Evolutionary conservation across 1,140 invertebrate genomes (phyloP).

Genomic region (Hypsibius dujardini): DNA sequence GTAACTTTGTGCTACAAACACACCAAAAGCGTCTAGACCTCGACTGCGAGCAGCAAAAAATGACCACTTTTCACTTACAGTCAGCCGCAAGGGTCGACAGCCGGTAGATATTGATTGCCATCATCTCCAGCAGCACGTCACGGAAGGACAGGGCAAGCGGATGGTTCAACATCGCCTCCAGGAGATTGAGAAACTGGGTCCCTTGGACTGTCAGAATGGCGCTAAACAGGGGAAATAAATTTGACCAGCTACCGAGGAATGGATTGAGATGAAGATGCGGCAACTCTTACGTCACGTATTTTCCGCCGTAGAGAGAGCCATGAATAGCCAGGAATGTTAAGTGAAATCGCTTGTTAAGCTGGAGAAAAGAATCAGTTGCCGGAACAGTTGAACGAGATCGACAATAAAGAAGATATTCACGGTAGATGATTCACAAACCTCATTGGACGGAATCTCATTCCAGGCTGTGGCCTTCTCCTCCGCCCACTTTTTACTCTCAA

Average conservation of each 20-base stretch:
- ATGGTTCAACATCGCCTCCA: conserved; percentile 15
- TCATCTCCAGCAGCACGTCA: conserved; percentile 4
- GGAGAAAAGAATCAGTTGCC: background rate
- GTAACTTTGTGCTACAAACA: background rate
- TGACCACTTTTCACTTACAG: background rate
- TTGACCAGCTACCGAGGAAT: background rate
- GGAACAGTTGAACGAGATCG: background rate
- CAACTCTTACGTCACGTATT: background rate
- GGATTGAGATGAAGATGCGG: background rate
- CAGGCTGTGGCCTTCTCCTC: background rate
- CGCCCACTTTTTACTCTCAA: background rate
- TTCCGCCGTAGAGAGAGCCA: background rate
- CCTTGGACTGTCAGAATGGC: background rate
- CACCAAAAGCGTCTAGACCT: no score
- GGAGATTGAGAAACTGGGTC: background rate
- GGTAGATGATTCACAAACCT: background rate
- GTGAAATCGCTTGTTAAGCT: background rate
- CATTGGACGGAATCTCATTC: background rate
- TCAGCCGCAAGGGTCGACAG: background rate
- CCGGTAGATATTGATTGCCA: conserved; percentile 10
- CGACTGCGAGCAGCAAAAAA: background rate
- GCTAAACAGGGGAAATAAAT: background rate
- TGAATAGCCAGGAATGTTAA: conserved; percentile 10
- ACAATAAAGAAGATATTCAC: no score
- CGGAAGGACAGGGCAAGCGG: background rate